Percentiles rank a stretch among this genome's conserved stretches.
These are phyloP conservation scores for Mellilla xanthometata DNA, from an alignment of 2,888 invertebrate genomes.

Conservation along the genomic window DNA sequence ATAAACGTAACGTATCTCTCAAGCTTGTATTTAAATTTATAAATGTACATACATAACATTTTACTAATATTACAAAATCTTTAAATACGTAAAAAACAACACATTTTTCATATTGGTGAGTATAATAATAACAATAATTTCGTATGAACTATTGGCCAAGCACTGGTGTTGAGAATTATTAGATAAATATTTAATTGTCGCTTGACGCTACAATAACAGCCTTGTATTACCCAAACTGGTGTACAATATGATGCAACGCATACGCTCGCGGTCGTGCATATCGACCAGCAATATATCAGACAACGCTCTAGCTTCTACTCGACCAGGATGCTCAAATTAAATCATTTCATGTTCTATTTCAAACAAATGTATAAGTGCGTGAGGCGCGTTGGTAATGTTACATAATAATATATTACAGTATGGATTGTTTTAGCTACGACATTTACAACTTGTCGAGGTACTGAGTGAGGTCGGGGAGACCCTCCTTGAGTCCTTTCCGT, in stretches of 20 bases:
- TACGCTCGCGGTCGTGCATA: constrained; percentile 29
- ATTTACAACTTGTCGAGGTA: constrained; percentile 99
- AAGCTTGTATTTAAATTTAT: no score
- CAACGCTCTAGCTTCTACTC: not conserved
- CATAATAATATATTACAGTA: constrained; percentile 78
- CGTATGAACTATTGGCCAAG: no score
- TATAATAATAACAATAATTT: no score
- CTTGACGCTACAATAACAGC: constrained; percentile 36
- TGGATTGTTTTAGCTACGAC: constrained; percentile 71
- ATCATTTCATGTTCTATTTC: constrained; percentile 42
- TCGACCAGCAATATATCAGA: constrained; percentile 58
- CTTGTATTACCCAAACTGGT: constrained; percentile 50
- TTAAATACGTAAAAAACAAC: no score
- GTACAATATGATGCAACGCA: constrained; percentile 42
- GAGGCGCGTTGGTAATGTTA: constrained; percentile 68
- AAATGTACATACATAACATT: no score
- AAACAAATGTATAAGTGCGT: constrained; percentile 52
- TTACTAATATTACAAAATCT: no score
- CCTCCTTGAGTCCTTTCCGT: constrained; percentile 99
- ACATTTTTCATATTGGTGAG: no score
- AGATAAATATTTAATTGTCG: constrained; percentile 33
- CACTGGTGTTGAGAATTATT: no score
- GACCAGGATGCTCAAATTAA: constrained; percentile 49
- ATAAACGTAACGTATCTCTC: no score
- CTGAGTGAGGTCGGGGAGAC: constrained; percentile 96